Conservation (phyloP, 2,888 invertebrate genomes). For the Andrena trimmerana region DNA sequence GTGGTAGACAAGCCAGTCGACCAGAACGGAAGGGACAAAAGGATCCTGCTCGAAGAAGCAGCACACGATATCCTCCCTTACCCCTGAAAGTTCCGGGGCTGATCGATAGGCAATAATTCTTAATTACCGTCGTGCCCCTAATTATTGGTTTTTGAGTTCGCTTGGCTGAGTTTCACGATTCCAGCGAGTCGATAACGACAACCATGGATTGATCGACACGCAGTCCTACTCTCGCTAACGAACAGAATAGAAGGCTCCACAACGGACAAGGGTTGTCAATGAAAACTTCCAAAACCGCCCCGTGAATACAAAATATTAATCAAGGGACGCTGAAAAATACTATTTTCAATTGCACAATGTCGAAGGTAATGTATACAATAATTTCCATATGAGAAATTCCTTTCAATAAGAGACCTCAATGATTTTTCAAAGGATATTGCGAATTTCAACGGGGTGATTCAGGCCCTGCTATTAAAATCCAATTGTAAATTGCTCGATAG, state of each 20-base stretch:
- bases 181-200: constrained; percentile 41
- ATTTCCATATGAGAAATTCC: neutral
- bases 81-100: constrained; percentile 37
- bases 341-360: neutral
- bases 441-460: neutral
- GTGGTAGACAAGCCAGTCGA: neutral
- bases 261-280: neutral
- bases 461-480: neutral
- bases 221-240: constrained; percentile 7
- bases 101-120: constrained; percentile 66
- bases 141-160: constrained; percentile 63
- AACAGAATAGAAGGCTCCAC: constrained; percentile 1
- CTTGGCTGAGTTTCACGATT: constrained; percentile 40
- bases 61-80: constrained; percentile 1
- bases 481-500: constrained; percentile 9
- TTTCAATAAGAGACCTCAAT: too few species aligned
- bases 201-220: constrained; percentile 37
- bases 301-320: neutral
- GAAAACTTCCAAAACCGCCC: neutral
- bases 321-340: neutral
- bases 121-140: constrained; percentile 63
- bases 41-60: neutral
- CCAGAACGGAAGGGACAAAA: constrained; percentile 2
- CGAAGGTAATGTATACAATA: neutral
- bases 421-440: too few species aligned